Base-by-base conservation (phyloP, 2,888 invertebrate species). In the Tetragonisca angustula region DNA sequence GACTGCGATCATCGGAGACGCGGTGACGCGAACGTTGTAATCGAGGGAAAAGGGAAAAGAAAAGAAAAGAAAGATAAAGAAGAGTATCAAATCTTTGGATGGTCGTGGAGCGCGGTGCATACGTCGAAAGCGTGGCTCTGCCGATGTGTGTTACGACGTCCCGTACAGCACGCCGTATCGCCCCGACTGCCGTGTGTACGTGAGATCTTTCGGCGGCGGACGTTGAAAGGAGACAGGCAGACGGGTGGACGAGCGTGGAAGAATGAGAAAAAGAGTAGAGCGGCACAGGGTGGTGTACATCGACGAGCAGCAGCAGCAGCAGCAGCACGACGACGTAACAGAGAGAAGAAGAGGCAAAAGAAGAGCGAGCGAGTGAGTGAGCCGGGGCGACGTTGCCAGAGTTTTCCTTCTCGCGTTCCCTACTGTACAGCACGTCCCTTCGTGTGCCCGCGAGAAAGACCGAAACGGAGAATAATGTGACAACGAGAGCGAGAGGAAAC, bases 331-430 rank as follows among this genome's bases (percentile, higher is more conserved):
- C 87, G 83, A 84, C 86, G 85, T 68, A 82, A 84, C 87, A 84
- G 83, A 78, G 88, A 86, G 88, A 87, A 88, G 88, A 85, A 88
- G 86, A 78, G 83, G 78, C 79, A 83, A 88, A 81, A 89, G 86
- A 81, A 89, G 86, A 90, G 84, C 85, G 85, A 90, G 91, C 84
- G 89, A 89, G 90, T 81, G 88, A 90, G 87, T 87, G 79, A 87
- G 43, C 43, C 43, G 43, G 43, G 88, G 92, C 92, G 91, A 92
- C 92, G 92, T 92, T 92, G 92, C 92, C 92, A 91, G 90, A 90
- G 91, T 89, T 90, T 88, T 87, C 87, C 88, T 88, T 84, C 82
- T 84, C 83, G 85, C 83, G 77, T 84, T 79, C 81, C 65, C 69
- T 75, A 54, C 70, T 27, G 76, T 82, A 61, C 68, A 83, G 83